phyloP scores from a whole-genome alignment of 2,113 vertebrate genomes.

The Puffinus mauretanicus region DNA sequence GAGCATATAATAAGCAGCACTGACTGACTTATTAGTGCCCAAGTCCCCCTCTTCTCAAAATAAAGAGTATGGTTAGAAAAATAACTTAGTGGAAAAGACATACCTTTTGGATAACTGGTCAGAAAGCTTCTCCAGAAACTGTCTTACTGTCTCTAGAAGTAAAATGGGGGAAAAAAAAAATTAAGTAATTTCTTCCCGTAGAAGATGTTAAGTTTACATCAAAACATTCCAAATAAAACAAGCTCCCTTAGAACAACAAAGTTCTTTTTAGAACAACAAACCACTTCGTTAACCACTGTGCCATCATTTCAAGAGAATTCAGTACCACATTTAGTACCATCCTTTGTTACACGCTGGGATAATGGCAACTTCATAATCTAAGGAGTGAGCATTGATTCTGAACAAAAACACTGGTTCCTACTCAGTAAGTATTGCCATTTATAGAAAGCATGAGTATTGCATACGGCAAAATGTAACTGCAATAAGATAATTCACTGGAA shows the following conservation, averaged over 20 bases:
- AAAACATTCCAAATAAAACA: neutral
- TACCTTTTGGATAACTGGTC: conserved; percentile 89
- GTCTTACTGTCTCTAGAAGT: conserved; percentile 87
- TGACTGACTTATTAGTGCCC: neutral
- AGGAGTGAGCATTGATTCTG: neutral
- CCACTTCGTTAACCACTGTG: neutral
- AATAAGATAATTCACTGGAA: neutral
- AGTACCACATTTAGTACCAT: neutral
- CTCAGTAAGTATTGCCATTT: neutral
- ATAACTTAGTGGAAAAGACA: neutral
- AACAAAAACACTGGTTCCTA: neutral
- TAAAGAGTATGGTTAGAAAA: neutral
- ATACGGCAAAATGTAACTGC: neutral
- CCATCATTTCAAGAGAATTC: neutral
- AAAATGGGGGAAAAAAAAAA: neutral
- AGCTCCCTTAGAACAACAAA: neutral
- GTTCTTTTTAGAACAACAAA: neutral
- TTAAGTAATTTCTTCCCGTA: neutral
- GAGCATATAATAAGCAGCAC: neutral
- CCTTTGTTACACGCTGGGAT: neutral
- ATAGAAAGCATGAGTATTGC: neutral
- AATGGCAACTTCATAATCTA: neutral
- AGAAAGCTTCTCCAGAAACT: conserved; percentile 90
- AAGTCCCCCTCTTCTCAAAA: neutral
- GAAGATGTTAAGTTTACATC: neutral